phyloP scores from a whole-genome alignment of 2,888 invertebrate genomes.

The Dexiosoma caninum region DNA sequence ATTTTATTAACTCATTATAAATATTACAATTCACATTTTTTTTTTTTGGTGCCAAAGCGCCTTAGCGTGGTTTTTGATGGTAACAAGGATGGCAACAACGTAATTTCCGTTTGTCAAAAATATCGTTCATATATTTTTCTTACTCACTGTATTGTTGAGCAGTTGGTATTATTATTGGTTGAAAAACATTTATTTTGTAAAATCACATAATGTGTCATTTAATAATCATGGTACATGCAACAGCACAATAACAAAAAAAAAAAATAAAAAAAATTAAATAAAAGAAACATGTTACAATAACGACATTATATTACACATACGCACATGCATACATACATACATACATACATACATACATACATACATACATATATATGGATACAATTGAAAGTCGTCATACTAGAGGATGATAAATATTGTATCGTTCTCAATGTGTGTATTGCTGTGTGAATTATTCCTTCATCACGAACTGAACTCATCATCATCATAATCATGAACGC shows the following conservation, averaged over 20 bases:
- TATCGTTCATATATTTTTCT: conserved; percentile 40
- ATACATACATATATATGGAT: background rate
- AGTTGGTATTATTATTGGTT: conserved; percentile 64
- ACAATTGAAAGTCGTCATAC: conserved; percentile 1
- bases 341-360: background rate
- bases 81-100: too few species aligned
- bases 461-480: conserved; percentile 24
- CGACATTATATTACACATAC: conserved; percentile 40
- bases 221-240: conserved; percentile 71
- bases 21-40: too few species aligned
- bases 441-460: conserved; percentile 39
- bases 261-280: conserved; percentile 37
- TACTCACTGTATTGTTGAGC: conserved; percentile 10
- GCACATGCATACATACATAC: background rate
- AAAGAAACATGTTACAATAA: conserved; percentile 63
- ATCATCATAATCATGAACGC: conserved; percentile 6
- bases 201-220: conserved; percentile 77
- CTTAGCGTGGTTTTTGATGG: too few species aligned
- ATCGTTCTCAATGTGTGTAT: conserved; percentile 40
- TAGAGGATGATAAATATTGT: conserved; percentile 25
- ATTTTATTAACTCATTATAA: too few species aligned
- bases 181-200: conserved; percentile 53
- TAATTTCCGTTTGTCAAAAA: background rate
- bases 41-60: too few species aligned
- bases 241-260: conserved; percentile 64